Percentiles rank a stretch among this genome's conserved stretches.
These are phyloP conservation scores for Prietella phreatophila DNA, from an alignment of 2,113 vertebrate genomes.

Conservation along the genomic window DNA sequence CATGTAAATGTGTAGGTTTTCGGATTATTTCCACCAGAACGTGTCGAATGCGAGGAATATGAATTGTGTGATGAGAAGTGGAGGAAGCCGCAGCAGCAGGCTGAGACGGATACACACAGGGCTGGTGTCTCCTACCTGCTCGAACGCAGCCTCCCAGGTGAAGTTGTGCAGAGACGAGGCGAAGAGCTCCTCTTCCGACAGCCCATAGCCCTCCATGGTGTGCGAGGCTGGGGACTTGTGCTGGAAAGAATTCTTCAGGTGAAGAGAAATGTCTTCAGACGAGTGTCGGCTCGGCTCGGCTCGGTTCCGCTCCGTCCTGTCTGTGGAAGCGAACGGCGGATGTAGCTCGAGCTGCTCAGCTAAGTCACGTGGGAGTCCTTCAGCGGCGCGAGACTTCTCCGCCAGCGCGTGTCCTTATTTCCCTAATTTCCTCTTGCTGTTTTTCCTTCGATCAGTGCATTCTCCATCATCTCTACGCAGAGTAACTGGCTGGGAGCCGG, in stretches of 20 bases:
- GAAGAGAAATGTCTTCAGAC: conserved; percentile 45
- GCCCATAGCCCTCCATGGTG: conserved; percentile 87
- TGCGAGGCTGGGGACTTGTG: conserved; percentile 50
- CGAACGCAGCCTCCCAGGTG: conserved; percentile 89
- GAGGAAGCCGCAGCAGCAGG: not conserved
- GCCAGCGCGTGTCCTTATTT: not conserved
- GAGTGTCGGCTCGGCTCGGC: conserved; percentile 52
- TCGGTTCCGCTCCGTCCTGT: conserved; percentile 60
- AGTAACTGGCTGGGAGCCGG: not conserved
- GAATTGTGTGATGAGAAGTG: not conserved
- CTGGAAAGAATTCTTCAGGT: conserved; percentile 12
- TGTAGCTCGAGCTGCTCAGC: conserved; percentile 52
- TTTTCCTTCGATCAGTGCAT: not conserved
- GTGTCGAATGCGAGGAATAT: not conserved
- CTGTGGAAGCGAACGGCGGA: conserved; percentile 55
- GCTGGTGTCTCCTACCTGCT: conserved; percentile 80
- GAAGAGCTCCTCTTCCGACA: conserved; percentile 86
- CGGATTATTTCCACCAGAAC: not conserved
- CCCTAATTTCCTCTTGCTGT: not conserved
- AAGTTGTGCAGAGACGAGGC: conserved; percentile 87
- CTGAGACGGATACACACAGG: not conserved
- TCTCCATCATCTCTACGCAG: no score
- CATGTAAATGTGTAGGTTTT: not conserved
- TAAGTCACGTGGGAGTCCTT: conserved; percentile 67
- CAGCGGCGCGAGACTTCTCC: conserved; percentile 36